These are phyloP conservation scores for Taenaris catops DNA, from an alignment of 2,888 invertebrate genomes.

Conservation along the genomic window DNA sequence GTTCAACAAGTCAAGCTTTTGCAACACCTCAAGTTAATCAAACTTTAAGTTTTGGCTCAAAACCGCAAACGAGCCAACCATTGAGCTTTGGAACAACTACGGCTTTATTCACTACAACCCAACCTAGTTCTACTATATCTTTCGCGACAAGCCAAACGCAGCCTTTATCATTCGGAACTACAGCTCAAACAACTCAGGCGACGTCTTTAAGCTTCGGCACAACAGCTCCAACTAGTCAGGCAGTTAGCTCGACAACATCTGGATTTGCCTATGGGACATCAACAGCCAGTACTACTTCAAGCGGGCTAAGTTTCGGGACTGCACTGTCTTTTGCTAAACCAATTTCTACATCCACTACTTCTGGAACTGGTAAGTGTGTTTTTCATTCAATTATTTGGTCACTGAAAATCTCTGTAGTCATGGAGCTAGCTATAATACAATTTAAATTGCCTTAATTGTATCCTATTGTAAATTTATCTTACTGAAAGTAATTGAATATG, in stretches of 20 bases:
- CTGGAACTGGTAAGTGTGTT: slow-evolving; percentile 34
- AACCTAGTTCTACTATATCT: slow-evolving; percentile 5
- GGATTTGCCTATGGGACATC: slow-evolving; percentile 17
- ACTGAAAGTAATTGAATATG: no score
- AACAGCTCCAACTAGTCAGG: slow-evolving; percentile 20
- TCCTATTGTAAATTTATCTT: no score
- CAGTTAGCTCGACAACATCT: slow-evolving; percentile 10
- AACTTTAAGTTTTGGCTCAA: slow-evolving; percentile 22
- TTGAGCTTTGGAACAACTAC: slow-evolving; percentile 18
- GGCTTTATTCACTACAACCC: slow-evolving; percentile 19
- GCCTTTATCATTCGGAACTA: slow-evolving; percentile 5
- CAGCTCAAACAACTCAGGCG: slow-evolving; percentile 17
- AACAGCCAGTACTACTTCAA: slow-evolving; percentile 16
- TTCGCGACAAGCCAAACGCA: slow-evolving; percentile 12
- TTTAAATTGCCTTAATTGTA: no score
- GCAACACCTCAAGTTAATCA: slow-evolving; percentile 23
- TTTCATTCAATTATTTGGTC: no score
- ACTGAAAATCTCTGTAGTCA: no score
- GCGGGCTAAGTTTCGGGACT: slow-evolving; percentile 13
- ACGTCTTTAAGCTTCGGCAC: slow-evolving; percentile 30
- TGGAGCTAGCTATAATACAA: no score
- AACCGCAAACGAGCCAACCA: slow-evolving; percentile 18
- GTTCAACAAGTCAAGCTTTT: slow-evolving; percentile 17
- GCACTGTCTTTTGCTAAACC: slow-evolving; percentile 31
- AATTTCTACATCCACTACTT: slow-evolving; percentile 28